phyloP scores from a whole-genome alignment of 2,797 vertebrate genomes.

The Argyrosomus regius region DNA sequence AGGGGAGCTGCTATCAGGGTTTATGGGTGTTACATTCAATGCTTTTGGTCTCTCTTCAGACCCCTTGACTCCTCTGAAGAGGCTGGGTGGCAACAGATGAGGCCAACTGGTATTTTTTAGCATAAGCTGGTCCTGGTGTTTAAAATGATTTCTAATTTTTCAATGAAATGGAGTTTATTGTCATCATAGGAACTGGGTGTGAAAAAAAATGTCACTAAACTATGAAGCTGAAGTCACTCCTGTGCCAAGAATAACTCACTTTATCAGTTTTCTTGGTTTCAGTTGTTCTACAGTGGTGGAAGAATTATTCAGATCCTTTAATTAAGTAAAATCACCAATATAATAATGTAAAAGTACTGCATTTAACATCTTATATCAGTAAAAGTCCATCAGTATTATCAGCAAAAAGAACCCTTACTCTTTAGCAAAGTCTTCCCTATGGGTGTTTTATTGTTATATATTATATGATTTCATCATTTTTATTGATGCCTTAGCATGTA shows the following conservation, averaged over 20 bases:
- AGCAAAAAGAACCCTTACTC: background rate
- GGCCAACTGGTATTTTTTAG: constrained; percentile 7
- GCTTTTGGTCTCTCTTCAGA: constrained; percentile 53
- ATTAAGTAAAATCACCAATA: background rate
- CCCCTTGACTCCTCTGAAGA: constrained; percentile 41
- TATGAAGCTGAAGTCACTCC: background rate
- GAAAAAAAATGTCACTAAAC: background rate
- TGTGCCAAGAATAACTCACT: background rate
- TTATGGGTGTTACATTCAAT: constrained; percentile 53
- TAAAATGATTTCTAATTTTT: background rate
- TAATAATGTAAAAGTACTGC: background rate
- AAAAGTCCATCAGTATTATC: background rate
- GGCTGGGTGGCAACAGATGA: constrained; percentile 37
- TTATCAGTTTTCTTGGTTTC: background rate
- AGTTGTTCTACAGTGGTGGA: background rate
- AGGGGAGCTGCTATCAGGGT: constrained; percentile 67
- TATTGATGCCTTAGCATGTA: no score
- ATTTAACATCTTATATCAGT: background rate
- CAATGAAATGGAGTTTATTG: background rate
- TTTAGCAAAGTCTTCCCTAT: background rate
- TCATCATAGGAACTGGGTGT: background rate
- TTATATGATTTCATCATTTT: background rate
- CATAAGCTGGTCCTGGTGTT: background rate
- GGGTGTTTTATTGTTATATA: background rate
- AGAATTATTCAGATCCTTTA: background rate